phyloP scores from a whole-genome alignment of 2,797 vertebrate genomes.

The Bovichtus diacanthus region DNA sequence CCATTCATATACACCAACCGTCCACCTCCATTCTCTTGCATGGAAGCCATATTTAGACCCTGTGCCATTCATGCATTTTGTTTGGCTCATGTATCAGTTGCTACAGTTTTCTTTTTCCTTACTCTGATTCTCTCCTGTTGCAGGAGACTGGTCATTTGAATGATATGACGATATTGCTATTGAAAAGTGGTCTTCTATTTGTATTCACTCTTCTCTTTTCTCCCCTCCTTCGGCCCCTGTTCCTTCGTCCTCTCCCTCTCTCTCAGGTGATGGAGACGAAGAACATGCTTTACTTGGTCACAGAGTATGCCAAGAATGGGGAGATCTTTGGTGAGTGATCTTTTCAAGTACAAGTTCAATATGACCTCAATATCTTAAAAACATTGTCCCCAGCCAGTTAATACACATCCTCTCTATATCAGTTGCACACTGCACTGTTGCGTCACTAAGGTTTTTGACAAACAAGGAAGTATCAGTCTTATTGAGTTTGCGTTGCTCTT shows the following conservation, averaged over 20 bases:
- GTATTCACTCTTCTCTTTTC: conserved; percentile 55
- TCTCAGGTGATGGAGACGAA: conserved; percentile 99
- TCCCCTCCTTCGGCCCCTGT: conserved; percentile 19
- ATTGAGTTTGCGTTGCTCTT: conserved; percentile 41
- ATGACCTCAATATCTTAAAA: conserved; percentile 1
- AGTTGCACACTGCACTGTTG: conserved; percentile 17
- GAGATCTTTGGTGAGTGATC: conserved; percentile 97
- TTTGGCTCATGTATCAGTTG: conserved; percentile 59
- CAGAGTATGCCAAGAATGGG: conserved; percentile 98
- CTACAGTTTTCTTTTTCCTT: conserved; percentile 1
- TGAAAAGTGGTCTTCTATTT: conserved; percentile 45
- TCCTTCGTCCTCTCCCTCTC: conserved; percentile 46
- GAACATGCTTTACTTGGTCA: conserved; percentile 99
- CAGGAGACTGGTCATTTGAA: conserved; percentile 22
- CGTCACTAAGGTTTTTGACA: conserved; percentile 32
- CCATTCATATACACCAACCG: conserved; percentile 74
- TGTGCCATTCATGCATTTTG: conserved; percentile 74
- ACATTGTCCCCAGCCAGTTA: neutral
- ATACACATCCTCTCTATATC: conserved; percentile 18
- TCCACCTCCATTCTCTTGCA: conserved; percentile 75
- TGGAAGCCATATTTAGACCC: conserved; percentile 70
- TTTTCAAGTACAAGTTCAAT: conserved; percentile 37
- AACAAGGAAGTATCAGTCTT: conserved; percentile 65
- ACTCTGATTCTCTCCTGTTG: conserved; percentile 33
- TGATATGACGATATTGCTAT: conserved; percentile 26